Base-by-base conservation (phyloP, 2,113 vertebrate species). In the Vulpes vulpes region DNA sequence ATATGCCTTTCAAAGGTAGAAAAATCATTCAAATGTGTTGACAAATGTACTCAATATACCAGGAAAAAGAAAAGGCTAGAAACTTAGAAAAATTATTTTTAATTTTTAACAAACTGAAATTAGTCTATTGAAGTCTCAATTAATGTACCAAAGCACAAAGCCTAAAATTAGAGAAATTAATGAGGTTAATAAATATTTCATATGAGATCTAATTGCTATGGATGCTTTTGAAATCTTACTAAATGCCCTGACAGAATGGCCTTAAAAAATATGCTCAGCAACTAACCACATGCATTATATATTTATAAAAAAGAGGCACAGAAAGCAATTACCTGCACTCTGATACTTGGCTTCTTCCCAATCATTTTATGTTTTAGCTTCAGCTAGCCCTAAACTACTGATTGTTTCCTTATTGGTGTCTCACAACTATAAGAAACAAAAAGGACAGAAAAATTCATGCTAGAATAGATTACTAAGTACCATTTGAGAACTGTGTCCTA, bases 101-200 rank as follows among this genome's bases (percentile, higher is more conserved):
- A 51, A 87, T 95, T 94, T 96, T 95, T 97, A 95, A 88, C 76
- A 94, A 96, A 97, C 84, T 92, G 74, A 92, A 97, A 92, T 74
- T 60, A 95, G 55, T 87, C 73, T 95, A 84, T 1, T 55, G 51
- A 89, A 84, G 38, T 62, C 91, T 95, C 89, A 90, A 92, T 94
- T 96, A 93, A 89, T 91, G 23, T 86, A 95, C 51, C 92, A 96
- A 97, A 94, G 30, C 60, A 90, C 62, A 82, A 86, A 87, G 62
- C 57, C 86, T 95, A 94, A 92, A 97, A 94, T 92, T 90, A 95
- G 95, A 80, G 32, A 95, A 91, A 94, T 91, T 74, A 81, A 95
- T 92, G 53, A 87, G 25, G 35, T 71, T n/a, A 81, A 94, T 92
- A 92, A 92, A 97, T 92, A 91, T 95, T 94, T 94, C 78, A 95